Base-by-base conservation (phyloP, 2,113 vertebrate species). In the Pelecanoides urinatrix region DNA sequence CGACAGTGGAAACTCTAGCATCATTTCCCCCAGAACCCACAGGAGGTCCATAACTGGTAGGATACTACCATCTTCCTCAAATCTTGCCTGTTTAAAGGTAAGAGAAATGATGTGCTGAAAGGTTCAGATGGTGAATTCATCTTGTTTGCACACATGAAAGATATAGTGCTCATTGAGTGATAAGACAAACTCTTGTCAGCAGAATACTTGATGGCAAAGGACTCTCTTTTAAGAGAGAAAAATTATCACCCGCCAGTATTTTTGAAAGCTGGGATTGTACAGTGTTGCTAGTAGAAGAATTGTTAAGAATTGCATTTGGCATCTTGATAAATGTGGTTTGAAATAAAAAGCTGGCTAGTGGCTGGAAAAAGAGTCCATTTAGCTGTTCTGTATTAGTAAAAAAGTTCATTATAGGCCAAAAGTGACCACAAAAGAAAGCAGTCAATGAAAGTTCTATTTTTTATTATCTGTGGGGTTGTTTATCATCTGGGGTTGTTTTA, bases 211-310 rank as follows among this genome's bases (percentile, higher is more conserved):
- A 88, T 90, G 62, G 67, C 67, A 86, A 93, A 95, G 53, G 67
- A 90, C 66, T 65, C 73, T 59, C 42, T 92, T 93, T 94, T 76
- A 86, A 90, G 50, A 70, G 42, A 94, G 85, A 86, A 96, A 94
- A 96, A 94, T 96, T 94, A 94, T 86, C 71, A 93, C 42, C 78
- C 94, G 93, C 17, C 82, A 92, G 55, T 96, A 94, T 86, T 95
- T 95, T 88, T 93, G 85, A 96, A 93, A 93, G 92, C 90, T 92
- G 25, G 11, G 74, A 73, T 70, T 70, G 53, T 73, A 90, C 38
- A 70, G 32, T 73, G 50, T n/a, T 49, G 50, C 50, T 92, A 92
- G 92, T 38, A 76, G 74, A 95, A 86, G 67, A 88, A 88, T 50
- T 80, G 59, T 55, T 92, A 71, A 86, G 72, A 95, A 93, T 38